Evolutionary conservation across 2,113 vertebrate species (phyloP).

Genomic region (Capreolus pygargus): DNA sequence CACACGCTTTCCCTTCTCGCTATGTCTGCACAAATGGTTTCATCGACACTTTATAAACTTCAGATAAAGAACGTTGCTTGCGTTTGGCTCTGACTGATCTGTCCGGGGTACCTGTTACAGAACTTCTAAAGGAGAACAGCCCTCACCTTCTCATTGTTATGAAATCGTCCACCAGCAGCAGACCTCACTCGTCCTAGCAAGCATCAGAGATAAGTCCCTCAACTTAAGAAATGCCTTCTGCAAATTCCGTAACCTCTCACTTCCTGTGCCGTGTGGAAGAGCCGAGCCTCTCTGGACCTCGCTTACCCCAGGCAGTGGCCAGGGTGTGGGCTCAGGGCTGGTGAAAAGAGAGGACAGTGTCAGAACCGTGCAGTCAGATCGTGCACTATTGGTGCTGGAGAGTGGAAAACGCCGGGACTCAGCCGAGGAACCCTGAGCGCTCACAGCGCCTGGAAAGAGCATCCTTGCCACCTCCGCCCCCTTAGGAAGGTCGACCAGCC

Average conservation of each 20-base stretch:
- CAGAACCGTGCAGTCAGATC: rapidly evolving
- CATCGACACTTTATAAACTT: too few relatives aligned
- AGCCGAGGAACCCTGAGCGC: rapidly evolving
- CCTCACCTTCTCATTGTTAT: too few relatives aligned
- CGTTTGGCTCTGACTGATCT: neutral
- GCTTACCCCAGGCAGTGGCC: neutral
- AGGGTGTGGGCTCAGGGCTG: neutral
- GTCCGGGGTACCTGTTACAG: too few relatives aligned
- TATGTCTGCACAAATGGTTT: too few relatives aligned
- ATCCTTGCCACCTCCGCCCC: rapidly evolving
- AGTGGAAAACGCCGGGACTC: rapidly evolving
- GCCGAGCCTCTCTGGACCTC: neutral
- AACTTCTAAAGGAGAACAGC: neutral
- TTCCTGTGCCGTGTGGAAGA: rapidly evolving
- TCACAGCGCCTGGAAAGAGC: neutral
- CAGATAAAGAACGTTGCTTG: neutral
- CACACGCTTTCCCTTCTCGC: rapidly evolving
- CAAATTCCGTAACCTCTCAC: neutral
- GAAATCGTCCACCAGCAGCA: neutral
- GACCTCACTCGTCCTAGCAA: rapidly evolving
- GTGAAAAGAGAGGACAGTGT: rapidly evolving
- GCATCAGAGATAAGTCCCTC: neutral
- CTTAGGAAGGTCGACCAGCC: rapidly evolving
- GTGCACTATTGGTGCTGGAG: rapidly evolving
- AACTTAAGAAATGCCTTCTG: rapidly evolving